Conservation (phyloP, 2,888 invertebrate species). For the Troides oblongomaculatus region DNA sequence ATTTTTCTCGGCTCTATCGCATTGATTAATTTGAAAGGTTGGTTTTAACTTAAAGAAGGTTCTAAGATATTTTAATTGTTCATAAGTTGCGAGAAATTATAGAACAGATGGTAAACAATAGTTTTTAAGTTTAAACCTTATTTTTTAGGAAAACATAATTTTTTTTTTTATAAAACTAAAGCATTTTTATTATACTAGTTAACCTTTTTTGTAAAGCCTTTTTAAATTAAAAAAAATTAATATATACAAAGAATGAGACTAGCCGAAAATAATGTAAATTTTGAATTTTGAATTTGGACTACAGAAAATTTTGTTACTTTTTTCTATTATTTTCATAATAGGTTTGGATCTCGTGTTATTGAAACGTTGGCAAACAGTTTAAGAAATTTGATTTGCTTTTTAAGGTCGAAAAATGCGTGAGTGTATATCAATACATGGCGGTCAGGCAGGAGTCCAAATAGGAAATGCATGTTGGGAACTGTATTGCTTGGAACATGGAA, state of each 20-base stretch:
- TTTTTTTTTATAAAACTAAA: no score
- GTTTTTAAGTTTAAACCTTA: no score
- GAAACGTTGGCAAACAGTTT: slow-evolving; percentile 6
- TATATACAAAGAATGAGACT: neutral
- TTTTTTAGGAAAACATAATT: no score
- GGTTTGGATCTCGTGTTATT: slow-evolving; percentile 11
- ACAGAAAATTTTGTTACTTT: neutral
- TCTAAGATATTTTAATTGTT: no score
- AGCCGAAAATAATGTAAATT: neutral
- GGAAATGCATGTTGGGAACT: slow-evolving; percentile 93
- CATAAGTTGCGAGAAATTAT: no score
- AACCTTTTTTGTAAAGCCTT: neutral
- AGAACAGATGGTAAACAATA: no score
- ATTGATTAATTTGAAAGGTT: no score
- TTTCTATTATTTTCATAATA: slow-evolving; percentile 15
- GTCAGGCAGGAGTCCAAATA: slow-evolving; percentile 86
- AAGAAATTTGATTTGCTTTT: slow-evolving; percentile 16
- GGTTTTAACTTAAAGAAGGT: no score
- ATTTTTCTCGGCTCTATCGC: no score
- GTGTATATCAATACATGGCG: slow-evolving; percentile 71
- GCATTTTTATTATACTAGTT: neutral
- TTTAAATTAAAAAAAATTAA: neutral
- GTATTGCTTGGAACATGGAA: slow-evolving; percentile 90
- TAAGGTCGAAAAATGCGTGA: slow-evolving; percentile 58
- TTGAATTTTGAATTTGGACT: neutral